Conservation (phyloP, 2,113 vertebrate genomes). For the Microcebus murinus region DNA sequence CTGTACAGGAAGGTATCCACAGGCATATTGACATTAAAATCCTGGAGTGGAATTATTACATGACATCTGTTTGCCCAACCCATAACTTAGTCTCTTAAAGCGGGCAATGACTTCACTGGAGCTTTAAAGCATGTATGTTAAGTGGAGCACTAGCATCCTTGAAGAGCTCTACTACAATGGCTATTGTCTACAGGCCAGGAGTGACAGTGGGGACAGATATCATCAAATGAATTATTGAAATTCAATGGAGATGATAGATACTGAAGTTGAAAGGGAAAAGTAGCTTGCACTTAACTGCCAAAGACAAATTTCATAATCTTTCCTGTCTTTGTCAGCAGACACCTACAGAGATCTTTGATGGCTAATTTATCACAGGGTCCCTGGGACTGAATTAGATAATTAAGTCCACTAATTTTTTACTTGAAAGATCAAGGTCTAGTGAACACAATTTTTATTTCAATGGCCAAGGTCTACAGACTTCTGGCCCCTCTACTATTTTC, state of each 20-base stretch:
- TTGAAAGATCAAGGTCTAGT: neutral
- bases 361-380: neutral
- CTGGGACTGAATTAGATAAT: neutral
- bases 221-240: neutral
- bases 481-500: neutral
- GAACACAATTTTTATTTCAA: neutral
- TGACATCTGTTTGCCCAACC: neutral
- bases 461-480: neutral
- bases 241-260: neutral
- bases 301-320: neutral
- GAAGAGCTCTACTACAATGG: neutral
- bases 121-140: neutral
- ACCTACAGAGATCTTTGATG: neutral
- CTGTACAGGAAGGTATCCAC: neutral
- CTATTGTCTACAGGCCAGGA: neutral
- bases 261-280: neutral
- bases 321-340: neutral
- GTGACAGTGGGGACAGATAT: neutral
- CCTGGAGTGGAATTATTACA: neutral
- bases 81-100: neutral
- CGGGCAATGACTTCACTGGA: neutral
- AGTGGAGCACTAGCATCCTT: neutral
- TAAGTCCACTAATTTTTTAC: neutral
- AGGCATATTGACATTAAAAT: neutral
- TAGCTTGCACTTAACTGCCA: neutral